Conservation (phyloP, 2,113 vertebrate genomes). For the Panurus biarmicus region DNA sequence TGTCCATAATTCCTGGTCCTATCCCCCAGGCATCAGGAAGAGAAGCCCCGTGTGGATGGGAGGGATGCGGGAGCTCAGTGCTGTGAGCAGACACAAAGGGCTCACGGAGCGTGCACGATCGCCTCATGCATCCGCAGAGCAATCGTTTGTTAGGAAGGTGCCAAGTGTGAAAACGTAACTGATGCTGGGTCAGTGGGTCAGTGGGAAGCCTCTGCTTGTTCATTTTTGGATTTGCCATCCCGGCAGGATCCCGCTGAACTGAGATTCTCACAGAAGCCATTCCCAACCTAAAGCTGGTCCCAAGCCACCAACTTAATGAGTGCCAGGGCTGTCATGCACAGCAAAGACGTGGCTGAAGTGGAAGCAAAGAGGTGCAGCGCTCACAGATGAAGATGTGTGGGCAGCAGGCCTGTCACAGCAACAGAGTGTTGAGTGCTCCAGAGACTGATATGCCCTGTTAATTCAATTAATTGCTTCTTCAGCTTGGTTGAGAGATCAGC, state of each 20-base stretch:
- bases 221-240: background rate
- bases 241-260: background rate
- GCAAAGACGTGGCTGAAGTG: background rate
- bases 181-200: background rate
- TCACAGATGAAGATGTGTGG: background rate
- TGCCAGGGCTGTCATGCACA: background rate
- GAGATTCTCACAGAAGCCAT: background rate
- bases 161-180: background rate
- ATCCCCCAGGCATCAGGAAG: background rate
- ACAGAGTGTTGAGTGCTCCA: background rate
- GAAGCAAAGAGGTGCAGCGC: background rate
- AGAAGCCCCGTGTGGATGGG: background rate
- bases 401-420: background rate
- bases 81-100: background rate
- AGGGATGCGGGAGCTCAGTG: background rate
- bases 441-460: background rate
- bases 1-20: background rate
- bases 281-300: background rate
- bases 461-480: slow-evolving; percentile 41
- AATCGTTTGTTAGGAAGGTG: background rate
- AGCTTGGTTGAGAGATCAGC: background rate
- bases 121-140: background rate
- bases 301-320: background rate
- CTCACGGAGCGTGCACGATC: background rate
- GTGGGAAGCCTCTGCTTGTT: background rate